These are phyloP conservation scores for Trachymyrmex septentrionalis DNA, from an alignment of 1,140 invertebrate genomes.

Conservation along the genomic window DNA sequence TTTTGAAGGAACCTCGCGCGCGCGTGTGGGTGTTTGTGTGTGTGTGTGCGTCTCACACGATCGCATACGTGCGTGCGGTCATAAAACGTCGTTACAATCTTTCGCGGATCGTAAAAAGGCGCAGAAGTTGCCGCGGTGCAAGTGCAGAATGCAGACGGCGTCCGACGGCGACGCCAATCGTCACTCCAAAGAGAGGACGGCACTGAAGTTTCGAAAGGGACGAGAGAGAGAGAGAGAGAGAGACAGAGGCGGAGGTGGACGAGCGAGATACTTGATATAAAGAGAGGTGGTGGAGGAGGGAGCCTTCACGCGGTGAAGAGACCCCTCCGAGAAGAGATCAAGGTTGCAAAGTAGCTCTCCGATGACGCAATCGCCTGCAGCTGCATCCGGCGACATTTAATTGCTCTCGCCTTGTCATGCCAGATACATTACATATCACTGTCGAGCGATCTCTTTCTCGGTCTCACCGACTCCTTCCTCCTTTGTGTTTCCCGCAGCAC, in stretches of 20 bases:
- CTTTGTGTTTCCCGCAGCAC: slow-evolving; percentile 5
- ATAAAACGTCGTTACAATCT: slow-evolving; percentile 44
- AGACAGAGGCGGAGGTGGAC: not conserved
- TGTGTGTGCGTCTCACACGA: not conserved
- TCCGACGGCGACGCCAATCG: slow-evolving; percentile 36
- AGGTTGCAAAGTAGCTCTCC: slow-evolving; percentile 79
- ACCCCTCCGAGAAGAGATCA: slow-evolving; percentile 75
- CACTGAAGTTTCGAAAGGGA: slow-evolving; percentile 19
- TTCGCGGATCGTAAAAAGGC: slow-evolving; percentile 66
- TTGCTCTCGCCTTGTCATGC: slow-evolving; percentile 79
- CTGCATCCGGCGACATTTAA: slow-evolving; percentile 83
- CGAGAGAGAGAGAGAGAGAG: not conserved
- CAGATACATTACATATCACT: slow-evolving; percentile 75
- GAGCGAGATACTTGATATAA: not conserved
- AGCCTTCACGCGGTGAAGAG: slow-evolving; percentile 36
- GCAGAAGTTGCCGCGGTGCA: slow-evolving; percentile 63
- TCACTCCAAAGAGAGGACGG: not conserved
- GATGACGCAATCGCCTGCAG: slow-evolving; percentile 81
- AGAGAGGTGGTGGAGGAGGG: slow-evolving; percentile 8
- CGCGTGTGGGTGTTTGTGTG: no score
- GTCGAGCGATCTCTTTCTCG: slow-evolving; percentile 63
- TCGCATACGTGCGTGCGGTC: slow-evolving; percentile 16
- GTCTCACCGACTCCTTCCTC: slow-evolving; percentile 21
- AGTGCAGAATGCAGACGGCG: slow-evolving; percentile 44
- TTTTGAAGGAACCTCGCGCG: not conserved